These are phyloP conservation scores for Hydrotaea cyrtoneurina DNA, from an alignment of 2,888 invertebrate species.

Conservation along the genomic window DNA sequence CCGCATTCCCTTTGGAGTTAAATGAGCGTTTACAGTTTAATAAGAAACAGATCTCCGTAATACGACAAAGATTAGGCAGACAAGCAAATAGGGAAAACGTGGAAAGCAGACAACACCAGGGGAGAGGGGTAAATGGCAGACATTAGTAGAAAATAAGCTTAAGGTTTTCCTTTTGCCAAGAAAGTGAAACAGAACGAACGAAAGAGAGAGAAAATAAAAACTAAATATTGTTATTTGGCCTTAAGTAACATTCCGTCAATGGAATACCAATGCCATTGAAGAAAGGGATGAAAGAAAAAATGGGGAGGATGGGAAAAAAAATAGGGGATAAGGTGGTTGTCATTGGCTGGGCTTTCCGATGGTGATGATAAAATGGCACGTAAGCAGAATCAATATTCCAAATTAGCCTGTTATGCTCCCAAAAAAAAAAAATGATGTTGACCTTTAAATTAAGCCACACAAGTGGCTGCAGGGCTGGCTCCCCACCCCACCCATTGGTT, in stretches of 20 bases:
- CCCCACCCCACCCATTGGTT: background rate
- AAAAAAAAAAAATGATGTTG: background rate
- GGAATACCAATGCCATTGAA: background rate
- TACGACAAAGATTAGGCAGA: too few relatives aligned
- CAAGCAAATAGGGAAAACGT: too few relatives aligned
- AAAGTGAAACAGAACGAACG: background rate
- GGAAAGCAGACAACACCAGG: too few relatives aligned
- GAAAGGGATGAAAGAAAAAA: background rate
- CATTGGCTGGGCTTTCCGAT: background rate
- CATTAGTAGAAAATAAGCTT: background rate
- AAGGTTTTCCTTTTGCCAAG: background rate
- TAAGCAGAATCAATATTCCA: background rate
- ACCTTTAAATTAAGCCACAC: background rate
- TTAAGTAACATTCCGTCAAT: conserved; percentile 1
- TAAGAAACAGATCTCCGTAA: too few relatives aligned
- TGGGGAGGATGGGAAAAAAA: background rate
- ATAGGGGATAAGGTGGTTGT: too few relatives aligned
- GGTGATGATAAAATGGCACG: background rate
- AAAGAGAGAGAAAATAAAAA: background rate
- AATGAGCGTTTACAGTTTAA: too few relatives aligned
- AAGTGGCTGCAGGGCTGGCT: background rate
- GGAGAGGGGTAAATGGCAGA: too few relatives aligned
- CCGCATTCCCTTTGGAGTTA: too few relatives aligned
- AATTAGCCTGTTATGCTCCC: background rate
- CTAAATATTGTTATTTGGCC: background rate